phyloP scores from a whole-genome alignment of 2,797 vertebrate species.

The Phyllotis vaccarum region DNA sequence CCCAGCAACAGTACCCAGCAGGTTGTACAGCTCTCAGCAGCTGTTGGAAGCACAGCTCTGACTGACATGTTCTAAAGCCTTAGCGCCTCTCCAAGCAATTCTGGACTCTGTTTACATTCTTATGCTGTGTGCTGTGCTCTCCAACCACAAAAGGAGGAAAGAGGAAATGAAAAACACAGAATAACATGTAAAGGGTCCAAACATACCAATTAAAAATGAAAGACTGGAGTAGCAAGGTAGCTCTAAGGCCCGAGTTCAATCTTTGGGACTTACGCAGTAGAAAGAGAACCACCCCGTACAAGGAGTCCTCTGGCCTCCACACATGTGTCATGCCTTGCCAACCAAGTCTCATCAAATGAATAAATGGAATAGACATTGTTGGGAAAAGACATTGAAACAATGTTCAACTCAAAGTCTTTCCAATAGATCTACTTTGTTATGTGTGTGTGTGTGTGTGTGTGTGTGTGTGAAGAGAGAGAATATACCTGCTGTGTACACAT shows the following conservation, averaged over 20 bases:
- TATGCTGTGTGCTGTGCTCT: not conserved
- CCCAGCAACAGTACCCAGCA: not conserved
- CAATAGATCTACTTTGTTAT: not conserved
- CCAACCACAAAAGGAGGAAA: not conserved
- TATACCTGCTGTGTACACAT: not conserved
- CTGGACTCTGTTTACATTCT: not conserved
- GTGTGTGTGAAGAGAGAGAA: not conserved
- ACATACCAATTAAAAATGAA: not conserved
- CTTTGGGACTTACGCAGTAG: not conserved
- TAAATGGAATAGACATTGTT: not conserved
- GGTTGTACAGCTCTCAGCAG: not conserved
- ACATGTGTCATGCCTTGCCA: fast-evolving
- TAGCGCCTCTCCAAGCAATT: not conserved
- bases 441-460: not conserved
- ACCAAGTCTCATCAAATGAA: not conserved
- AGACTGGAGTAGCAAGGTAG: not conserved
- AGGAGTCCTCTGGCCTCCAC: not conserved
- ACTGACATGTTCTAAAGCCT: not conserved
- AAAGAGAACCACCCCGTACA: not conserved
- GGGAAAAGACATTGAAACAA: not conserved
- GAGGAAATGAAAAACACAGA: not conserved
- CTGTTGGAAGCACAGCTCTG: not conserved
- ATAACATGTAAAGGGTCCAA: not conserved
- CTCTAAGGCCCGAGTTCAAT: not conserved
- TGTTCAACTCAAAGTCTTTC: not conserved